Conservation (phyloP, 2,113 vertebrate species). For the Ciconia boyciana region DNA sequence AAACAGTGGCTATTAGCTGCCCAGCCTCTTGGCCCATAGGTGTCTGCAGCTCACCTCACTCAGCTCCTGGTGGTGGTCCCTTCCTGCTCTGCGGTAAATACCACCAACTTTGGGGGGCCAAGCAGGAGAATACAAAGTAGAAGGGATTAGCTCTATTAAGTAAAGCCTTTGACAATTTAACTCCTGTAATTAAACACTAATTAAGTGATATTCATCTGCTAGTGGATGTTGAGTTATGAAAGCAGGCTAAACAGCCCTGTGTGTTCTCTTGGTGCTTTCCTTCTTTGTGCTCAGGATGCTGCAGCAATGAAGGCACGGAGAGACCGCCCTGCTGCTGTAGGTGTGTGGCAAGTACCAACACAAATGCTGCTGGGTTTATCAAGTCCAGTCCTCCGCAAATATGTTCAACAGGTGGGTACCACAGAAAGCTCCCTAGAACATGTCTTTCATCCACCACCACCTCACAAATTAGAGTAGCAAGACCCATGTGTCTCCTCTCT, state of each 20-base stretch:
- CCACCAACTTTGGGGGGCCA: background rate
- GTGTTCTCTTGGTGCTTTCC: background rate
- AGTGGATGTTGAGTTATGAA: background rate
- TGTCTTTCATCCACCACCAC: background rate
- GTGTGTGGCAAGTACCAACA: background rate
- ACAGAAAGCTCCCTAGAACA: background rate
- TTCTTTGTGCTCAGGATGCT: background rate
- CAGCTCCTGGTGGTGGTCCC: background rate
- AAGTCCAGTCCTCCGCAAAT: background rate
- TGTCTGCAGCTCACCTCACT: background rate
- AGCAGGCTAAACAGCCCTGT: background rate
- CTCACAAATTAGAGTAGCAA: background rate
- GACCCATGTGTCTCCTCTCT: background rate
- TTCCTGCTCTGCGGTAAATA: background rate
- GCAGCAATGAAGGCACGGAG: background rate
- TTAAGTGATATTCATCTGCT: background rate
- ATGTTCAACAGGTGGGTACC: background rate
- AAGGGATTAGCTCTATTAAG: background rate
- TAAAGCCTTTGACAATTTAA: background rate
- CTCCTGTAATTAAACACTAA: background rate
- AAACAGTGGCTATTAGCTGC: background rate
- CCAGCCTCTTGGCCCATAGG: background rate
- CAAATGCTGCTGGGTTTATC: background rate
- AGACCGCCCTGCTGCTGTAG: background rate
- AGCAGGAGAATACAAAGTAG: background rate